phyloP scores from a whole-genome alignment of 2,888 invertebrate genomes.

The Geophilus truncorum region DNA sequence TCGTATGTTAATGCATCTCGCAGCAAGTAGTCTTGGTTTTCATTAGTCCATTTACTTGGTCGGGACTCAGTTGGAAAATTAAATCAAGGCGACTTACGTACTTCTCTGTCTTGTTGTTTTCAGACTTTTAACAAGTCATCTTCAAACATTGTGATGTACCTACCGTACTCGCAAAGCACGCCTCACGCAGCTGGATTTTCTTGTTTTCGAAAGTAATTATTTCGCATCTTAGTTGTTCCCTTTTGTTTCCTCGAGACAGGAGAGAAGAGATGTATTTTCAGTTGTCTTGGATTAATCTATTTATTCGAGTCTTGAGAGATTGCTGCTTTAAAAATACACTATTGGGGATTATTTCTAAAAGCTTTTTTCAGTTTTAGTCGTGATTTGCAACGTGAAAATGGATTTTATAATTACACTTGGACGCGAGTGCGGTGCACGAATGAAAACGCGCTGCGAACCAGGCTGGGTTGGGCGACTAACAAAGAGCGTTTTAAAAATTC shows the following conservation, averaged over 20 bases:
- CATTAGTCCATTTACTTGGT: constrained; percentile 3
- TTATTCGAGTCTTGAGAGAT: not conserved
- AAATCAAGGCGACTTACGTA: not conserved
- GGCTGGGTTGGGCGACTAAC: not conserved
- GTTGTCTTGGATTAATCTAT: not conserved
- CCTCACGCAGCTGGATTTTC: not conserved
- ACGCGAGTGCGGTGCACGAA: not conserved
- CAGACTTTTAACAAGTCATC: not conserved
- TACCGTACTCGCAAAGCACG: not conserved
- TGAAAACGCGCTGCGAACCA: not conserved
- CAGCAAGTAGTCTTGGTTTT: constrained; percentile 27
- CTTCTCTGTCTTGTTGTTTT: not conserved
- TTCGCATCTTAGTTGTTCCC: not conserved
- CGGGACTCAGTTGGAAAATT: not conserved
- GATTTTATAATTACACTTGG: not conserved
- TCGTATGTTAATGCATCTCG: not conserved
- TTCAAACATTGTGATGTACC: not conserved
- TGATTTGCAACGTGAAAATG: constrained; percentile 13
- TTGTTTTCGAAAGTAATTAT: not conserved
- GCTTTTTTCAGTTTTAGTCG: not conserved
- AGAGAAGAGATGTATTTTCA: not conserved
- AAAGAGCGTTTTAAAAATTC: not conserved
- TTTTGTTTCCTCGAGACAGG: not conserved
- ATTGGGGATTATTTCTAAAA: constrained; percentile 12
- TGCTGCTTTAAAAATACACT: not conserved